Evolutionary conservation across 2,888 invertebrate species (phyloP).

Genomic region (Branchipolynoe longqiensis): DNA sequence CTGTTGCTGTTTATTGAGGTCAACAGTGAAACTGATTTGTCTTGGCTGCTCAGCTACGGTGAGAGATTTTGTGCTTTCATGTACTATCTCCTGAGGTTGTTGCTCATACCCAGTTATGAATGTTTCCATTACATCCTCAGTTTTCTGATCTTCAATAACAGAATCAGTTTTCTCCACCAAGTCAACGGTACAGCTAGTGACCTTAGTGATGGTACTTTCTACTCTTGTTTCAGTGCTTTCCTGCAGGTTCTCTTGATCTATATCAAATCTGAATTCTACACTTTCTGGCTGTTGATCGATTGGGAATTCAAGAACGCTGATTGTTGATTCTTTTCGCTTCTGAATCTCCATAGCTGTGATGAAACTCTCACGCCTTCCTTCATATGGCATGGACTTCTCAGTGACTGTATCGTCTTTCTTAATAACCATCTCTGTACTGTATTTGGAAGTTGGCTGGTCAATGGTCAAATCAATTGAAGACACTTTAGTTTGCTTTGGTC

Average conservation of each 20-base stretch:
- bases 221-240: neutral
- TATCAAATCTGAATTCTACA: neutral
- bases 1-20: neutral
- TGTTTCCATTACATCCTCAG: constrained; percentile 5
- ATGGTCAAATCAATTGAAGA: neutral
- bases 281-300: neutral
- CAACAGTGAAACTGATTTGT: neutral
- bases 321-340: neutral
- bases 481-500: neutral
- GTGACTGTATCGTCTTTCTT: neutral
- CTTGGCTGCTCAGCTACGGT: too few species aligned
- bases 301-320: neutral
- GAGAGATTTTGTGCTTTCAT: too few species aligned
- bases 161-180: too few species aligned
- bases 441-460: neutral
- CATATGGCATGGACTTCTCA: too few species aligned
- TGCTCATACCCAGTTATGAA: constrained; percentile 11
- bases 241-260: neutral
- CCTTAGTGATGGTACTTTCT: neutral
- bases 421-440: neutral
- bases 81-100: too few species aligned
- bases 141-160: too few species aligned
- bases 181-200: neutral
- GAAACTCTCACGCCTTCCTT: constrained; percentile 11
- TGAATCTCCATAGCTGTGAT: constrained; percentile 37